Base-by-base conservation (phyloP, 2,113 vertebrate species). In the Anarhynchus alexandrinus region DNA sequence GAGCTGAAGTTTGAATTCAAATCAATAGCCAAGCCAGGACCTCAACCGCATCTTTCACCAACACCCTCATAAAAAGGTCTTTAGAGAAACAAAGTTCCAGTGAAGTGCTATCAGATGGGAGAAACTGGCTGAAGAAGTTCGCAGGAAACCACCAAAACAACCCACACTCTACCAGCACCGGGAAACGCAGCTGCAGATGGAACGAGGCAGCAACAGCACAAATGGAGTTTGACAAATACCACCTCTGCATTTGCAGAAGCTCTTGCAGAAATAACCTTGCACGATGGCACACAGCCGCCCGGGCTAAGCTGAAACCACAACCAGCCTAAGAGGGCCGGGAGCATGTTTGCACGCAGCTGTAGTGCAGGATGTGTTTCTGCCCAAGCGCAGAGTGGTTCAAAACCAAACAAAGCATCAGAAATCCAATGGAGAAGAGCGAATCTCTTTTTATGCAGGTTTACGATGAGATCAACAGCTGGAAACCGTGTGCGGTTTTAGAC, bases 251-350 rank as follows among this genome's bases (percentile, higher is more conserved):
- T 30, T 47, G 67, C 54, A 32, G 4, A 38, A 71, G 47, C 12
- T 73, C 61, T 34, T 26, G 61, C 65, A 78, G 81, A 40, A 65
- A 51, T 18, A 45, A 14, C n/a, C 42, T 20, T 8, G 38, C n/a
- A 11, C 0, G 0, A 27, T 19, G 2, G 1, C 34, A 2, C 16
- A 3, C 6, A 5, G 29, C 36, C 12, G 1, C 27, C 21, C 0
- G 6, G 17, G 58, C 34, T 5, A 1, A 34, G 54, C 79, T 2
- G 1, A 58, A 90, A 45, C 70, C 55, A 26, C 69, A 26, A 9
- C 45, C 47, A 19, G 42, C 27, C 26, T 2, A 5, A 1, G 74
- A 4, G 4, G 4, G 12, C 4, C 1, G 0, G 23, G 59, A 1
- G 30, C 30, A 2, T 0, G 43, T 2, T 3, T 36, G 52, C 32